Evolutionary conservation across 2,888 invertebrate species (phyloP).

Genomic region (Antheraea yamamai): DNA sequence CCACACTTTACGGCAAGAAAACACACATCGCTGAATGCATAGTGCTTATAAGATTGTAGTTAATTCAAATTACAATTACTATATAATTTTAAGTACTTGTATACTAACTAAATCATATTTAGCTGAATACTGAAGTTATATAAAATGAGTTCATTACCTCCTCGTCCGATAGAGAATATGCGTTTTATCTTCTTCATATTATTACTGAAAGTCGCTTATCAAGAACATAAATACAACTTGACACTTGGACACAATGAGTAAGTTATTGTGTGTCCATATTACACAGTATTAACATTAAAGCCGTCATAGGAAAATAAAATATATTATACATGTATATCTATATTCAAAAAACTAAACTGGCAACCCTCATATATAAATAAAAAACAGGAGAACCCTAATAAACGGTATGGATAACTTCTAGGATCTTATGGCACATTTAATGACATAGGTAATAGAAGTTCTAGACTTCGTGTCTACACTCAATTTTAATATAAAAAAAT

Average conservation of each 20-base stretch:
- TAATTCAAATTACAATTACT: not conserved
- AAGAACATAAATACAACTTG: slow-evolving; percentile 4
- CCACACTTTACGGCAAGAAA: too few relatives aligned
- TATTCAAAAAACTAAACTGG: not conserved
- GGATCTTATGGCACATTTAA: not conserved
- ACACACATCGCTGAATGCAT: too few relatives aligned
- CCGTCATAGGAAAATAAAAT: not conserved
- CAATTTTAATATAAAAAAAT: not conserved
- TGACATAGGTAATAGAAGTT: not conserved
- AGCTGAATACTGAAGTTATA: not conserved
- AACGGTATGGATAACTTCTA: too few relatives aligned
- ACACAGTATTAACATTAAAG: not conserved
- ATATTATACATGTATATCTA: not conserved
- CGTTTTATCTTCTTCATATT: slow-evolving; percentile 72
- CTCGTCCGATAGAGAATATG: slow-evolving; percentile 67
- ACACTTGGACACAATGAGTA: not conserved
- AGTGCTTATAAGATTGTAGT: too few relatives aligned
- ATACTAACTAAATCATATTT: not conserved
- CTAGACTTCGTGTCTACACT: too few relatives aligned
- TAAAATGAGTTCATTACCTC: slow-evolving; percentile 48
- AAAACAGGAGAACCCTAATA: not conserved
- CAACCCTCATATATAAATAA: not conserved
- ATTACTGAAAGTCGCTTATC: not conserved
- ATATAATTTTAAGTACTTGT: not conserved
- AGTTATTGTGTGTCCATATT: not conserved